Percentiles rank a stretch among this genome's conserved stretches.
These are phyloP conservation scores for Cossypha polioptera DNA, from an alignment of 2,797 vertebrate genomes.

Conservation along the genomic window DNA sequence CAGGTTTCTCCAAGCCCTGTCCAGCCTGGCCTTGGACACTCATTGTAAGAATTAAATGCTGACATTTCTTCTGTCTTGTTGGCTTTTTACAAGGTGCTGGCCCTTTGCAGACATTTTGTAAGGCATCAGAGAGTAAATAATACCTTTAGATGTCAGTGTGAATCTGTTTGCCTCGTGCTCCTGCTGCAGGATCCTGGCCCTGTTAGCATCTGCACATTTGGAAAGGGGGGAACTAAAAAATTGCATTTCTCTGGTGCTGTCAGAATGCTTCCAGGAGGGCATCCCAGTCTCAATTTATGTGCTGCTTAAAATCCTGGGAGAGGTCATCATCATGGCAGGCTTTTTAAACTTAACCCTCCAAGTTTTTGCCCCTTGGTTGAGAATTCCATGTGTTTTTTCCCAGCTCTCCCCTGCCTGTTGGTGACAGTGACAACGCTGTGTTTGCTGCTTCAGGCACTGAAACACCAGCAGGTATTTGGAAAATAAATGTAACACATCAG, in stretches of 20 bases:
- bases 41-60: background rate
- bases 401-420: background rate
- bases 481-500: background rate
- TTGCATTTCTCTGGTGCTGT: rapidly evolving
- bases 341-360: background rate
- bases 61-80: background rate
- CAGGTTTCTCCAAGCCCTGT: background rate
- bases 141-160: background rate
- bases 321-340: background rate
- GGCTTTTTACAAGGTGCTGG: background rate
- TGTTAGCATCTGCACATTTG: background rate
- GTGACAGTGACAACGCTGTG: rapidly evolving
- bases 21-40: background rate
- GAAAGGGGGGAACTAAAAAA: background rate
- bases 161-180: background rate
- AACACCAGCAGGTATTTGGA: background rate
- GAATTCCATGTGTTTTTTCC: background rate
- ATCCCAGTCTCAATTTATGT: background rate
- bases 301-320: background rate
- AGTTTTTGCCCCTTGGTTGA: background rate
- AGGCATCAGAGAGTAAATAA: background rate
- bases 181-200: background rate
- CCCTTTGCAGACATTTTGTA: background rate
- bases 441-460: background rate
- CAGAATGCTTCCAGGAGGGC: background rate